Evolutionary conservation across 92 coral and sea anemone species (phyloP).

Genomic region (Anthopleura xanthogrammica): DNA sequence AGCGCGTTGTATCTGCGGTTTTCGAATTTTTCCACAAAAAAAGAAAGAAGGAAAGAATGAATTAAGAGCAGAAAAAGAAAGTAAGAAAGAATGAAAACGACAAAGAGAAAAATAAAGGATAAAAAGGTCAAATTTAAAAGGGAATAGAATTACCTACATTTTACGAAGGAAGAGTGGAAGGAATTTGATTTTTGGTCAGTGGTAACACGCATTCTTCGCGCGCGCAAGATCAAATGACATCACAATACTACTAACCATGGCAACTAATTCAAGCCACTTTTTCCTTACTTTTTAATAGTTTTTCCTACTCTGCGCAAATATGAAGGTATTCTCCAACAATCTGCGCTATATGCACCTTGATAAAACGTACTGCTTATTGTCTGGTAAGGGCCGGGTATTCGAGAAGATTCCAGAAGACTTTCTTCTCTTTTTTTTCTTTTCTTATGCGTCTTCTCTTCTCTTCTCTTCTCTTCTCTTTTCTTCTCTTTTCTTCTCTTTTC

Average conservation of each 20-base stretch:
- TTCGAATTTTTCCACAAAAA: background rate
- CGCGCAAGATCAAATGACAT: background rate
- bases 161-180: background rate
- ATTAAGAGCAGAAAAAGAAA: no score
- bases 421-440: background rate
- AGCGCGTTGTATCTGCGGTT: background rate
- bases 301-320: slow-evolving; percentile 7
- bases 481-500: background rate
- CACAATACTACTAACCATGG: background rate
- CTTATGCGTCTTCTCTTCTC: background rate
- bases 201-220: slow-evolving; percentile 1
- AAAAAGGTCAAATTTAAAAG: background rate
- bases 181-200: background rate
- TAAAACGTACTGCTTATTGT: slow-evolving; percentile 79
- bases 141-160: background rate
- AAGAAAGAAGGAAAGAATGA: no score
- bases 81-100: background rate
- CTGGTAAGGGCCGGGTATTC: slow-evolving; percentile 52
- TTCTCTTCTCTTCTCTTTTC: no score
- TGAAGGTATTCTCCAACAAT: slow-evolving; percentile 79
- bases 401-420: no score
- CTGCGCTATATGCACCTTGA: slow-evolving; percentile 91
- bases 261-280: background rate
- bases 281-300: background rate
- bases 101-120: no score